Evolutionary conservation across 2,888 invertebrate species (phyloP).

Genomic region (Prenolepis imparis): DNA sequence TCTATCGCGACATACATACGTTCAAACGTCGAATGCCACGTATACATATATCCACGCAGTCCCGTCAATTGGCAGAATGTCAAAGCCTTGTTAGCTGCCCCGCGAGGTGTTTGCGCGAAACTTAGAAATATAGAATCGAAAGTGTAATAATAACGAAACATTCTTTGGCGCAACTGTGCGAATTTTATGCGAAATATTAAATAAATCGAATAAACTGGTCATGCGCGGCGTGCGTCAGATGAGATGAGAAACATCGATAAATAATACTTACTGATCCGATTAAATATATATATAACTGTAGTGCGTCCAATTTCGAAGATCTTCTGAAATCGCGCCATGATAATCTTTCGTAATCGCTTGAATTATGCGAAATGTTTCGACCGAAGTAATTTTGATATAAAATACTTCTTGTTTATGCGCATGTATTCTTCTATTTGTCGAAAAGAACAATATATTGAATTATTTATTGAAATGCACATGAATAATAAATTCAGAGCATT

Average conservation of each 20-base stretch:
- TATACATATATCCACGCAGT: neutral
- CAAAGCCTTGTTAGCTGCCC: conserved; percentile 71
- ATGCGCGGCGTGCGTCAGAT: neutral
- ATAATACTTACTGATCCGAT: conserved; percentile 33
- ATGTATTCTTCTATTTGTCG: neutral
- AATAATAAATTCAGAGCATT: neutral
- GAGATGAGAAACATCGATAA: conserved; percentile 7
- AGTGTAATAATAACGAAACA: conserved; percentile 71
- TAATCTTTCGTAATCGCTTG: conserved; percentile 29
- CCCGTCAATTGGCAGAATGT: conserved; percentile 71
- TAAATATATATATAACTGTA: neutral
- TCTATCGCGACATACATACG: conserved; percentile 3
- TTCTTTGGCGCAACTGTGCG: conserved; percentile 68
- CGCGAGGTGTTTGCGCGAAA: conserved; percentile 53
- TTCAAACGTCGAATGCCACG: conserved; percentile 39
- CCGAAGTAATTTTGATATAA: neutral
- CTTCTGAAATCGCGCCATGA: neutral
- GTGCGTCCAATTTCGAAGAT: neutral
- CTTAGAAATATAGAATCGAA: conserved; percentile 68
- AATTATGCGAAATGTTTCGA: conserved; percentile 32
- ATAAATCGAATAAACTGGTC: conserved; percentile 64
- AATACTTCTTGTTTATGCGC: conserved; percentile 8
- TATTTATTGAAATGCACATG: conserved; percentile 11
- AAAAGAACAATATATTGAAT: neutral
- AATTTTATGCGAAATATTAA: conserved; percentile 35